Percentiles rank a stretch among this genome's conserved stretches.
Evolutionary conservation across 1,140 invertebrate species (phyloP).

Genomic region (Himalopsyche phryganea): DNA sequence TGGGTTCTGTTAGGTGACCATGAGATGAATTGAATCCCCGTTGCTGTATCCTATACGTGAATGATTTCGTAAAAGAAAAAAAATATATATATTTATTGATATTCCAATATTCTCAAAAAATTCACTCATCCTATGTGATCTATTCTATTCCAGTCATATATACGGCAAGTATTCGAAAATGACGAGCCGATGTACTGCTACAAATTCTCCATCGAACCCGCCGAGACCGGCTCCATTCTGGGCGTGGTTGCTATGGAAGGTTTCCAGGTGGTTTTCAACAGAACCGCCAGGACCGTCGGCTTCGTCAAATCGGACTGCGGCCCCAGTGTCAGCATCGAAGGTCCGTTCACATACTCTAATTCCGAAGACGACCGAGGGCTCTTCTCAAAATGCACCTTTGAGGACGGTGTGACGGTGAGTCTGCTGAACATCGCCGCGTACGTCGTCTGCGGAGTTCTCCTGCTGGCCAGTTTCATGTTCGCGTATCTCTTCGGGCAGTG

Average conservation of each 20-base stretch:
- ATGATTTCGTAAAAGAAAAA: too few species aligned
- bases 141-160: slow-evolving; percentile 33
- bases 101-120: too few species aligned
- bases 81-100: too few species aligned
- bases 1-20: too few species aligned
- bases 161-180: slow-evolving; percentile 25
- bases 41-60: too few species aligned
- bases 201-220: slow-evolving; percentile 29
- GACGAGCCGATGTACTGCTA: slow-evolving; percentile 22
- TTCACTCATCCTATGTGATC: too few species aligned
- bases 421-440: slow-evolving; percentile 29
- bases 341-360: slow-evolving; percentile 9
- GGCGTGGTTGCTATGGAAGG: slow-evolving; percentile 31
- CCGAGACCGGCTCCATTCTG: slow-evolving; percentile 25
- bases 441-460: slow-evolving; percentile 25
- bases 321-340: slow-evolving; percentile 19
- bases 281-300: slow-evolving; percentile 26
- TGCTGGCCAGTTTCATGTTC: slow-evolving; percentile 30
- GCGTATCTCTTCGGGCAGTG: slow-evolving; percentile 30
- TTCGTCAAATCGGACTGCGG: slow-evolving; percentile 32
- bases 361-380: slow-evolving; percentile 6
- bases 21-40: too few species aligned
- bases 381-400: slow-evolving; percentile 14
- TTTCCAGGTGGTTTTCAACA: slow-evolving; percentile 32
- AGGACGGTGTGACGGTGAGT: slow-evolving; percentile 6